phyloP scores from a whole-genome alignment of 1,140 invertebrate genomes.

The Meloidogyne hapla region DNA sequence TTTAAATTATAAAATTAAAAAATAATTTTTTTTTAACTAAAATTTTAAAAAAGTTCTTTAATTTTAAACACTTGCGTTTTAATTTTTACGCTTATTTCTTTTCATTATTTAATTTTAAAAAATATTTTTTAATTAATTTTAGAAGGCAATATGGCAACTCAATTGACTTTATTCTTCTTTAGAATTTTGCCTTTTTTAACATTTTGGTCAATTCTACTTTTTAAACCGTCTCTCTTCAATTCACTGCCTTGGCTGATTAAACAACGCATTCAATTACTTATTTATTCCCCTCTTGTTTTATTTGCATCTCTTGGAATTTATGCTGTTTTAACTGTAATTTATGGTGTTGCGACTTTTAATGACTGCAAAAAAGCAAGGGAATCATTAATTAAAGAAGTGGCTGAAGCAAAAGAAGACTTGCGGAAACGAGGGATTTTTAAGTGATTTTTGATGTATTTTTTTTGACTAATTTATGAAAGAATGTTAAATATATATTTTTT shows the following conservation, averaged over 20 bases:
- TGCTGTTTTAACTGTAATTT: conserved; percentile 10
- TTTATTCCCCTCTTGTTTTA: conserved; percentile 5
- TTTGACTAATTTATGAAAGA: too few relatives aligned
- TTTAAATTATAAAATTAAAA: too few relatives aligned
- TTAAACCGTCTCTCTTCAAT: neutral
- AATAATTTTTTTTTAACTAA: too few relatives aligned
- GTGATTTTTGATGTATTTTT: neutral
- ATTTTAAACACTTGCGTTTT: neutral
- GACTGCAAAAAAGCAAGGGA: conserved; percentile 3
- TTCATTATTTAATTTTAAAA: neutral
- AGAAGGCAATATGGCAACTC: neutral
- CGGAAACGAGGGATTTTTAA: conserved; percentile 16
- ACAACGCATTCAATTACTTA: neutral
- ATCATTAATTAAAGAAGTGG: conserved; percentile 9
- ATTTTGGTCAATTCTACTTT: conserved; percentile 1
- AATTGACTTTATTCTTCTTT: neutral
- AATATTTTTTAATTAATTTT: neutral
- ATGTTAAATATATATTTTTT: too few relatives aligned
- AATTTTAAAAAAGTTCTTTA: too few relatives aligned
- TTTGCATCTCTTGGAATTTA: conserved; percentile 12
- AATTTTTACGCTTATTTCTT: neutral
- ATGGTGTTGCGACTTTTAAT: conserved; percentile 20
- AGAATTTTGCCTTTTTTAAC: neutral
- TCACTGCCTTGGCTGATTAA: neutral
- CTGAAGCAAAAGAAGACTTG: conserved; percentile 25